Conservation (phyloP, 2,113 vertebrate genomes). For the Emydura subglobosa region DNA sequence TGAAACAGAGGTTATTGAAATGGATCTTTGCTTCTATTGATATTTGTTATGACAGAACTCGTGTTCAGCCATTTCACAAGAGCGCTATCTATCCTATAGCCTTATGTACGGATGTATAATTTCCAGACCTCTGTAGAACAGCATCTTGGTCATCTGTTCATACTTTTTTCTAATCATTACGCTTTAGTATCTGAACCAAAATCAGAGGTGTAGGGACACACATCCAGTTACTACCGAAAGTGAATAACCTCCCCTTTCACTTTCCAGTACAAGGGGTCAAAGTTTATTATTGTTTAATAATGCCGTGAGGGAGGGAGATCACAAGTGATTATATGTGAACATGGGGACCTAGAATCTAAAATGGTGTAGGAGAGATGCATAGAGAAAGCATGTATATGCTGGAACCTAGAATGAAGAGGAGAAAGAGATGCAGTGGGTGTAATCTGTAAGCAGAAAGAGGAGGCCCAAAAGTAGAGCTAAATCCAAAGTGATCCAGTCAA, state of each 20-base stretch:
- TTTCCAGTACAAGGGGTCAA: not conserved
- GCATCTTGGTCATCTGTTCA: not conserved
- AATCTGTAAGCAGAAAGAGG: not conserved
- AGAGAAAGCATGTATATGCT: not conserved
- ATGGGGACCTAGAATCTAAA: fast-evolving
- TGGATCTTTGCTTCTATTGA: not conserved
- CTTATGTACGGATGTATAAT: not conserved
- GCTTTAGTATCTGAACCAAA: not conserved
- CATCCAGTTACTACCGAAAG: not conserved
- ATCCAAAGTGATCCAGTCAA: not conserved
- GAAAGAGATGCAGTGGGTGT: fast-evolving
- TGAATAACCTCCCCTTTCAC: not conserved
- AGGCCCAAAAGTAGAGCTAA: not conserved
- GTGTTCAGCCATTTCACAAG: not conserved
- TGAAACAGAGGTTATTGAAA: not conserved
- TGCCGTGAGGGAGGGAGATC: not conserved
- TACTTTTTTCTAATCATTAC: not conserved
- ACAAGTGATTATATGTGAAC: not conserved
- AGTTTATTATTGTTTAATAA: not conserved
- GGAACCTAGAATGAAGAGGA: not conserved
- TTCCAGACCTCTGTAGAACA: not conserved
- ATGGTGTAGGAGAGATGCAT: not conserved
- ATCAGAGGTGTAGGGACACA: not conserved
- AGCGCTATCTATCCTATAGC: not conserved
- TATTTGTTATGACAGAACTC: not conserved